These are phyloP conservation scores for Motacilla tschutschensis DNA, from an alignment of 2,113 vertebrate species.

Conservation along the genomic window DNA sequence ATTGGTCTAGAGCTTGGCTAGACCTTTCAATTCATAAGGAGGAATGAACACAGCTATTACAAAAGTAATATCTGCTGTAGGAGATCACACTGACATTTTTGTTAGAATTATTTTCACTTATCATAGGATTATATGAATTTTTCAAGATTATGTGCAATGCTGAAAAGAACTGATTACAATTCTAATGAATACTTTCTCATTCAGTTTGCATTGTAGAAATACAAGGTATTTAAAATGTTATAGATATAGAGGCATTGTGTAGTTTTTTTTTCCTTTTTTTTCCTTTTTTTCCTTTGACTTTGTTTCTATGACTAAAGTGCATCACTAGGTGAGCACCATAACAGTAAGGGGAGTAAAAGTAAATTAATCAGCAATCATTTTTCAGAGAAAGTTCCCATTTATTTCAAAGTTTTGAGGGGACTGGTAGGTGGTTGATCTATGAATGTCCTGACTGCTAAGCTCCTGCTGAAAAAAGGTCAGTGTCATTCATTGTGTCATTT, in stretches of 20 bases:
- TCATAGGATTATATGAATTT: background rate
- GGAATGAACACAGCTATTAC: background rate
- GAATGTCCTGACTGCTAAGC: background rate
- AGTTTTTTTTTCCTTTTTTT: rapidly evolving
- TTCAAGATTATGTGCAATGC: background rate
- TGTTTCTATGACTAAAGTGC: background rate
- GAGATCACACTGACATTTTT: background rate
- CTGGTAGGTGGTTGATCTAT: background rate
- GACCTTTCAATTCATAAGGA: no score
- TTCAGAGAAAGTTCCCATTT: background rate
- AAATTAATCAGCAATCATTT: background rate
- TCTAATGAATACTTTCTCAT: background rate
- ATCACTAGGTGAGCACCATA: background rate
- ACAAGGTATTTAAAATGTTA: background rate
- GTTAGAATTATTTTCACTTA: background rate
- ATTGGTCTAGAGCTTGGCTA: background rate
- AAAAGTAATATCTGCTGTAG: background rate
- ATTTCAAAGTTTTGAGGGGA: background rate
- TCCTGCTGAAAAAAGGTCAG: background rate
- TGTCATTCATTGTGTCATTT: background rate
- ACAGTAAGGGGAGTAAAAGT: background rate
- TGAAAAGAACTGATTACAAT: background rate
- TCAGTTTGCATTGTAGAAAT: background rate
- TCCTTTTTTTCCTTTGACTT: background rate
- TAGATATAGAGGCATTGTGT: background rate